Evolutionary conservation across 1,140 invertebrate species (phyloP), one percentile per base, ranked within the genome.

Genomic region (Caenorhabditis latens): DNA sequence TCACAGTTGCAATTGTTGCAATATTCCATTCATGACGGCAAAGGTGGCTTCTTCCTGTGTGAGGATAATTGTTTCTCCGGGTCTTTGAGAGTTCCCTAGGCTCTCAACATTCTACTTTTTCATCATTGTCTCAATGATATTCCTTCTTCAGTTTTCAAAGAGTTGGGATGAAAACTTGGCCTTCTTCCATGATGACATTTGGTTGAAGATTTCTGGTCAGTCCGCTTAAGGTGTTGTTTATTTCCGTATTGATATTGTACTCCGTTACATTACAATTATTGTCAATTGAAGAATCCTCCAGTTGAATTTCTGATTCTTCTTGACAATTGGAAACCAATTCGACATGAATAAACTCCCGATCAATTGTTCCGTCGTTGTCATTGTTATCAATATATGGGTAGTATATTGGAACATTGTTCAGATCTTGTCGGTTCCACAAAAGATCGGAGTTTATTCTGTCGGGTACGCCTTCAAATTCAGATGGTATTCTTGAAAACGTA

Each of bases 171-270:
- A 53, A 53, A 53, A 53, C 13, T 14, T 14, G 50, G 1, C 11
- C 50, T 16, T 53, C 50, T 53, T 53, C 50, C 50, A 50, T 50
- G 50, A 16, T 50, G 50, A 50, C 14, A 50, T 9, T 50, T 16
- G 50, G 50, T 50, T 58, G 58, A 63, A 63, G 58, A 63, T 63
- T 63, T 63, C 24, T 63, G 58, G 58, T 63, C 58, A 63, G 61
- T 63, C 61, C 24, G 61, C 61, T 40, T 24, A 4, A 63, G 24
- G 11, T 63, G 2, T 24, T 63, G 11, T 5, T 63, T 14, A 63
- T 63, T 63, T 63, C 61, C 61, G 16, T 11, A 14, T 53, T 32
- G 32, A 32, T 32, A 32, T 32, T 32, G 32, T 32, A 32, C 32
- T 53, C 50, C 50, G 57, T 5, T 58, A 13, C 32, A 32, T 63